Conservation (phyloP, 1,140 invertebrate genomes). For the Drosophila parabipectinata region DNA sequence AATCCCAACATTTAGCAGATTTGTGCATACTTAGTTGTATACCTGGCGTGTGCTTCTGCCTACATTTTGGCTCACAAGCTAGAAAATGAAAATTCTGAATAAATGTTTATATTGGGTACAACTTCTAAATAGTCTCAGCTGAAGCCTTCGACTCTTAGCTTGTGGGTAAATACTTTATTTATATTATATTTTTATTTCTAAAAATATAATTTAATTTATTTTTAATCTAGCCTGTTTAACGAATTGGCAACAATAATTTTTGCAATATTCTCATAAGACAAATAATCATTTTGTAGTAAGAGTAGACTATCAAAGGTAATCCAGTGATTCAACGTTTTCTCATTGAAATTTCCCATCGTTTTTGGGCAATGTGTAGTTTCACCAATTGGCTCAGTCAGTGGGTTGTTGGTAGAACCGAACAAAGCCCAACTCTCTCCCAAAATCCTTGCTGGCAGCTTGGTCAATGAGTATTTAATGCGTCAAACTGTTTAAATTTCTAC, state of each 20-base stretch:
- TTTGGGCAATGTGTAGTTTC: slow-evolving; percentile 10
- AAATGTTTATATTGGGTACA: background rate
- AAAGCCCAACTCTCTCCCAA: background rate
- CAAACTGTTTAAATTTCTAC: slow-evolving; percentile 83
- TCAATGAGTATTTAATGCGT: slow-evolving; percentile 80
- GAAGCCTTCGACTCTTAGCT: no score
- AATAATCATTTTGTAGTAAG: no score
- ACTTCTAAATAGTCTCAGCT: no score
- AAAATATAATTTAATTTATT: no score
- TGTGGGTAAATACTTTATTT: no score
- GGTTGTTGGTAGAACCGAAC: slow-evolving; percentile 11
- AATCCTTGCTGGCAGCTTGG: slow-evolving; percentile 36
- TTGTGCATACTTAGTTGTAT: slow-evolving; percentile 39
- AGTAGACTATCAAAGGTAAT: no score
- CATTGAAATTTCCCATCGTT: background rate
- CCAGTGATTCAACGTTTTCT: no score
- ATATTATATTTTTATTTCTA: no score
- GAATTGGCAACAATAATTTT: no score
- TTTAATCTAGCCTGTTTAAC: no score
- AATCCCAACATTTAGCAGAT: slow-evolving; percentile 63
- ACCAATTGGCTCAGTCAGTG: slow-evolving; percentile 16
- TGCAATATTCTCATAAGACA: no score
- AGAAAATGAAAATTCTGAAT: background rate
- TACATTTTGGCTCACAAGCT: background rate
- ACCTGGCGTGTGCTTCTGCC: background rate